phyloP scores from a whole-genome alignment of 1,140 invertebrate genomes.

The Platorchestia sp. region DNA sequence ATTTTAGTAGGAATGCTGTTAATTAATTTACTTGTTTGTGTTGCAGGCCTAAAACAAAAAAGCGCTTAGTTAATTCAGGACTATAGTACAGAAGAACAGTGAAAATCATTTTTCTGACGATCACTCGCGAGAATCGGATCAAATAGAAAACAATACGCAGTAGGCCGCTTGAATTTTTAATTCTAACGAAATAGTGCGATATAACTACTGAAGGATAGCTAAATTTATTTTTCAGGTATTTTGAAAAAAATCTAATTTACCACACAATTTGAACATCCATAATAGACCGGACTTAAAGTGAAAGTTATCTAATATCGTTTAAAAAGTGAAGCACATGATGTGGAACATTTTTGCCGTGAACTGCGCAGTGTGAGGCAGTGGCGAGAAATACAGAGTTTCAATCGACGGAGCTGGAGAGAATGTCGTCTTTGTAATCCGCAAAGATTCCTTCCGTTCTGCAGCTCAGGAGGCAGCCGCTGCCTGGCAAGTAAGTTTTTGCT shows the following conservation, averaged over 20 bases:
- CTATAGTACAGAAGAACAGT: not conserved
- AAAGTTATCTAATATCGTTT: not conserved
- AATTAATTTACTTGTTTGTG: not conserved
- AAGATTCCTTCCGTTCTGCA: conserved; percentile 42
- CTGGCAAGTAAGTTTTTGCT: not conserved
- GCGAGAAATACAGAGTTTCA: not conserved
- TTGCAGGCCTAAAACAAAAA: not conserved
- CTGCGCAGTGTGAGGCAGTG: not conserved
- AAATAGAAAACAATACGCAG: not conserved
- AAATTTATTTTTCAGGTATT: not conserved
- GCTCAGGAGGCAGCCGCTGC: not conserved
- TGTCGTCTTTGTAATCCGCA: not conserved
- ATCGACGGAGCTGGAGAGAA: not conserved
- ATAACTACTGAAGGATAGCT: not conserved
- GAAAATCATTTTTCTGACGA: not conserved
- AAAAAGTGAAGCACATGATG: not conserved
- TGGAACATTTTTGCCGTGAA: not conserved
- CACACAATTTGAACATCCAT: not conserved
- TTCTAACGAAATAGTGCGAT: not conserved
- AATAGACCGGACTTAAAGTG: not conserved
- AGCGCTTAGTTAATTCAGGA: not conserved
- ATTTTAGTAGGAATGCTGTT: not conserved
- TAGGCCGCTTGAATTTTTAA: not conserved
- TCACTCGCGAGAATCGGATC: not conserved
- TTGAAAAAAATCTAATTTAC: not conserved